Percentiles rank a stretch among this genome's conserved stretches.
phyloP scores from a whole-genome alignment of 1,140 invertebrate genomes.

The Maconellicoccus hirsutus region DNA sequence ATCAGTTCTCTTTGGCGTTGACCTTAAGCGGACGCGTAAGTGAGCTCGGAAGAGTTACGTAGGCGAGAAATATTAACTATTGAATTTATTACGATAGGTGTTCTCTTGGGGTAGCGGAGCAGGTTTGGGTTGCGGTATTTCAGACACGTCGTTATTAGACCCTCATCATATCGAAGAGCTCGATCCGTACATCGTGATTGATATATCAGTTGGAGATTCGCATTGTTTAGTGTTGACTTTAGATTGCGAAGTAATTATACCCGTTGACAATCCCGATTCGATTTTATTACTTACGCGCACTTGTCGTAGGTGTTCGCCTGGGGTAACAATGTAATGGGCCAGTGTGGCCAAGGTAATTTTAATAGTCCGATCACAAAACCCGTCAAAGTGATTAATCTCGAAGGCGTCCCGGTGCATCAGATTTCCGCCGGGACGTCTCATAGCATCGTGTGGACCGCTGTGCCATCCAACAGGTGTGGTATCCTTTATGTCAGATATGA shows the following conservation, averaged over 20 bases:
- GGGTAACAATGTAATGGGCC: slow-evolving; percentile 59
- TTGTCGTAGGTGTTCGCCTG: slow-evolving; percentile 46
- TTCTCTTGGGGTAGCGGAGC: slow-evolving; percentile 51
- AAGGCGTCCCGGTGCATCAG: slow-evolving; percentile 45
- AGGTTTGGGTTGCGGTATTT: slow-evolving; percentile 44
- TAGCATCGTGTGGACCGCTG: slow-evolving; percentile 53
- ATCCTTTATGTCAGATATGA: too few relatives aligned
- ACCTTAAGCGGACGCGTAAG: slow-evolving; percentile 42
- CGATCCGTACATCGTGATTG: slow-evolving; percentile 34
- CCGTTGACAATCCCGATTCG: background rate
- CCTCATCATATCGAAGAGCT: slow-evolving; percentile 39
- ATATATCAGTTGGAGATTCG: slow-evolving; percentile 44
- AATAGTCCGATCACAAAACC: slow-evolving; percentile 49
- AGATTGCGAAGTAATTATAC: slow-evolving; percentile 34
- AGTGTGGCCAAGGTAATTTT: slow-evolving; percentile 55
- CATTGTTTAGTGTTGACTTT: slow-evolving; percentile 49
- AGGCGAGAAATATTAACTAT: background rate
- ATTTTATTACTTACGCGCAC: background rate
- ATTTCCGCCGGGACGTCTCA: slow-evolving; percentile 58
- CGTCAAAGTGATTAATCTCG: slow-evolving; percentile 47
- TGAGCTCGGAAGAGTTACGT: too few relatives aligned
- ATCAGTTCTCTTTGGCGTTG: slow-evolving; percentile 48
- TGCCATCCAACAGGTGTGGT: slow-evolving; percentile 40
- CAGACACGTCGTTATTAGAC: slow-evolving; percentile 42
- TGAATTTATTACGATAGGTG: slow-evolving; percentile 35